phyloP scores from a whole-genome alignment of 2,113 vertebrate genomes.

The Hydrolagus affinis region DNA sequence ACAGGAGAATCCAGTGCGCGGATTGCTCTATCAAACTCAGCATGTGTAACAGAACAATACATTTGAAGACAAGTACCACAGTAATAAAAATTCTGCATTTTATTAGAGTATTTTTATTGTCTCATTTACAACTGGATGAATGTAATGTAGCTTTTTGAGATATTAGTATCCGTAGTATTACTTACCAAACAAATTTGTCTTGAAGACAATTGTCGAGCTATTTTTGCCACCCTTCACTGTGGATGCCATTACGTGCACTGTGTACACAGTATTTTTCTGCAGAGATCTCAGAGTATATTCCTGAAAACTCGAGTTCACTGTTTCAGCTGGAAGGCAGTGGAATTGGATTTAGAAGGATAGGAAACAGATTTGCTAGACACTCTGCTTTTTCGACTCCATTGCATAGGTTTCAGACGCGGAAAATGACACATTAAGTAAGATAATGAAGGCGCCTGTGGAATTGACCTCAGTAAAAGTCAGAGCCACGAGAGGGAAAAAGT shows the following conservation, averaged over 20 bases:
- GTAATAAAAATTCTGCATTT: not conserved
- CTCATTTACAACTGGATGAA: not conserved
- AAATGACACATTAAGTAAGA: too few species aligned
- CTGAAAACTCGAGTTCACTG: constrained; percentile 44
- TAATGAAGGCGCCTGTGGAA: too few species aligned
- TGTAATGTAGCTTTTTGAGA: not conserved
- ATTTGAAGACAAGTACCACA: not conserved
- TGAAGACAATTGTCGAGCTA: constrained; percentile 51
- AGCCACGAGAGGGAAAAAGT: too few species aligned
- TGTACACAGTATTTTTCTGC: constrained; percentile 56
- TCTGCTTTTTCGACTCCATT: too few species aligned
- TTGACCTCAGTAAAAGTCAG: too few species aligned
- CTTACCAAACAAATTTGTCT: constrained; percentile 64
- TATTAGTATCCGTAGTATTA: constrained; percentile 16
- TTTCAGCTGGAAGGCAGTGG: constrained; percentile 50
- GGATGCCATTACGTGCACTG: constrained; percentile 52
- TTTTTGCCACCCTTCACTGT: constrained; percentile 49
- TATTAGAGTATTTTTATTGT: not conserved
- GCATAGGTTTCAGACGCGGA: too few species aligned
- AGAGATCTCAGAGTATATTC: constrained; percentile 52
- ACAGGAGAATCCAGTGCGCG: too few species aligned
- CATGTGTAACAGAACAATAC: too few species aligned
- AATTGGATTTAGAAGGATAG: not conserved
- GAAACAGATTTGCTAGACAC: too few species aligned
- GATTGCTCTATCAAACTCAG: too few species aligned